Evolutionary conservation across 2,797 vertebrate genomes (phyloP), one percentile per base, ranked within the genome.

Genomic region (Ptychadena robeensis): DNA sequence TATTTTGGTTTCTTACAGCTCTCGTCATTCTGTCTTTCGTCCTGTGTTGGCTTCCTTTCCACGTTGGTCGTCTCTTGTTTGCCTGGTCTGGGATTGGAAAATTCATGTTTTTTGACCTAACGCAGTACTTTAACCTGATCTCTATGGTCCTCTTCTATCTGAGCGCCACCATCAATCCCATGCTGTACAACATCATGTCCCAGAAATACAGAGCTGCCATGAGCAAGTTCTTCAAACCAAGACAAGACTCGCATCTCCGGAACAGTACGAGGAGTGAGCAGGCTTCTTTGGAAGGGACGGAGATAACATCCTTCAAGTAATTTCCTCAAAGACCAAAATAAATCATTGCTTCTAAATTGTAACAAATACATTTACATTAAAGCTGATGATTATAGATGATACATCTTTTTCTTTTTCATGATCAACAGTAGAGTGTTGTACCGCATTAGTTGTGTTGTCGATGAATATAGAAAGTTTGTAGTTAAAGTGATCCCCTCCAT

Each of bases 1-100:
- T 73, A 25, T 57, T 11, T 79, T 48, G 73, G 9, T 82, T 25
- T 66, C 67, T 76, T 86, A 2, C 89, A 95, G 95, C 91, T 27
- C 91, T 94, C 48, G 95, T 95, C 4, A 94, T 96, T 66, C 53
- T 95, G 72, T 93, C 93, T 0, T 96, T 96, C 27, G 90, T 94
- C 67, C 87, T 95, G 44, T 96, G 94, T 83, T 96, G 94, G 95
- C 88, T 95, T 80, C 95, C 94, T 0, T 94, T 95, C 82, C 94
- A 96, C 1, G 88, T 95, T 9, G 94, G 93, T 12, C 93, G 95
- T 34, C 94, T 93, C 72, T 91, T 96, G 1, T 95, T 94, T 82
- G 85, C 82, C 35, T 77, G 79, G 61, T 65, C 57, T 40, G 82
- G n/a, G 28, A 28, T 35, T 0, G 76, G 64, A 34, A 40, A 59